Base-by-base conservation (phyloP, 64 coral and sea anemone genomes). In the Montipora sp. region DNA sequence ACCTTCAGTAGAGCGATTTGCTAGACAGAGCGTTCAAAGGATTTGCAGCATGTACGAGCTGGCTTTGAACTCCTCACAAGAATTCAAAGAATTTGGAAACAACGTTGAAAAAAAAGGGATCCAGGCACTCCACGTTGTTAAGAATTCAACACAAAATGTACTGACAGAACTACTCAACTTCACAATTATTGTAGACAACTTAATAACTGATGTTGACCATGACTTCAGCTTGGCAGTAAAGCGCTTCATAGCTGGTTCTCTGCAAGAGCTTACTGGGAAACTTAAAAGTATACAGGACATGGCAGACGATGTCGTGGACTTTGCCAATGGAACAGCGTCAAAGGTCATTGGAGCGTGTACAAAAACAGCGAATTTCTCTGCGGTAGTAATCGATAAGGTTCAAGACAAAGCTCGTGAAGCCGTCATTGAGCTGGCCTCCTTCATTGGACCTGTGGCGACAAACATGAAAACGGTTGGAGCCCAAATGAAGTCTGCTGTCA, bases 301-400 rank as follows among this genome's bases (percentile, higher is more conserved):
- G 48, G 89, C 88, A 11, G 88, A 91, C 44, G 85, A 83, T 47
- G 50, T 94, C 45, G 68, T 91, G 10, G 65, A 94, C 51, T 96
- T 96, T 49, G 81, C 83, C 58, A 96, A 93, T 13, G 95, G 95
- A 11, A 94, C 95, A 23, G 80, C 92, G 5, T 83, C 77, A 51
- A 94, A 96, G 51, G 76, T 90, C 1, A 86, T 48, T 9, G 92
- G 92, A 20, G 55, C 93, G n/a, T 96, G 95, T 90, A 81, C 43
- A 20, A 96, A 94, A 65, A 77, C 87, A 43, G 88, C 95, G 8
- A 78, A 90, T 47, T 90, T 96, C 46, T 90, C 95, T 5, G 89
- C 92, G 0, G 89, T 90, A 10, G 51, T 96, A 20, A 96, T 96
- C n/a, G 95, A 96, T 57, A 81, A 94, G 21, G 95, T 96, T 1